Evolutionary conservation across 2,797 vertebrate species (phyloP).

Genomic region (Typhlichthys subterraneus): DNA sequence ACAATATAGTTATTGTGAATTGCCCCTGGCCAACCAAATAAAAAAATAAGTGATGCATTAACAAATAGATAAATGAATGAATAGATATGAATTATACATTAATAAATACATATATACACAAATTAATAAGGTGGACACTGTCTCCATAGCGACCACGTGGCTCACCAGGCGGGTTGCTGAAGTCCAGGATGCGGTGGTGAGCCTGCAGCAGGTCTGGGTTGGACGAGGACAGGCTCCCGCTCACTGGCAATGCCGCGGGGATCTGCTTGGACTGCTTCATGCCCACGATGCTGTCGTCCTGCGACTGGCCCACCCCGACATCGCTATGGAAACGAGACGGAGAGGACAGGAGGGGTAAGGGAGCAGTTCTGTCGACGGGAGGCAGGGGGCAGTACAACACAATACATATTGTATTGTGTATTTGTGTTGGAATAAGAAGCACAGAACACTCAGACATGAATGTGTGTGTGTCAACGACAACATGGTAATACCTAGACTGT

Average conservation of each 20-base stretch:
- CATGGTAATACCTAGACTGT: too few relatives aligned
- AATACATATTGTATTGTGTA: neutral
- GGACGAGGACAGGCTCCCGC: constrained; percentile 95
- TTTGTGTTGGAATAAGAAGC: constrained; percentile 19
- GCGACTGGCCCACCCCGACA: constrained; percentile 95
- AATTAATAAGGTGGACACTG: too few relatives aligned
- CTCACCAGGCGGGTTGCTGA: constrained; percentile 94
- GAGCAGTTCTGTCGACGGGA: constrained; percentile 39
- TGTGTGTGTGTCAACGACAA: too few relatives aligned
- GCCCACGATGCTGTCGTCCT: constrained; percentile 98
- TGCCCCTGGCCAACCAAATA: too few relatives aligned
- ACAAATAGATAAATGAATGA: too few relatives aligned
- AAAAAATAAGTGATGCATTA: too few relatives aligned
- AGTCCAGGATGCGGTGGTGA: constrained; percentile 97
- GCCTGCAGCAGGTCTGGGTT: constrained; percentile 97
- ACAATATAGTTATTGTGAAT: too few relatives aligned
- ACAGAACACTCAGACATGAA: too few relatives aligned
- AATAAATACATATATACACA: too few relatives aligned
- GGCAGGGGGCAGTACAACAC: constrained; percentile 47
- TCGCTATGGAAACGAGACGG: constrained; percentile 79
- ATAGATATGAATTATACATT: too few relatives aligned
- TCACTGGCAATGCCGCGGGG: constrained; percentile 91
- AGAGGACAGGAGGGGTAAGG: constrained; percentile 29
- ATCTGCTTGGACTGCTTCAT: constrained; percentile 96
- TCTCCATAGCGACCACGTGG: neutral